These are phyloP conservation scores for Hippopotamyrus pictus DNA, from an alignment of 2,797 vertebrate species.

Conservation along the genomic window DNA sequence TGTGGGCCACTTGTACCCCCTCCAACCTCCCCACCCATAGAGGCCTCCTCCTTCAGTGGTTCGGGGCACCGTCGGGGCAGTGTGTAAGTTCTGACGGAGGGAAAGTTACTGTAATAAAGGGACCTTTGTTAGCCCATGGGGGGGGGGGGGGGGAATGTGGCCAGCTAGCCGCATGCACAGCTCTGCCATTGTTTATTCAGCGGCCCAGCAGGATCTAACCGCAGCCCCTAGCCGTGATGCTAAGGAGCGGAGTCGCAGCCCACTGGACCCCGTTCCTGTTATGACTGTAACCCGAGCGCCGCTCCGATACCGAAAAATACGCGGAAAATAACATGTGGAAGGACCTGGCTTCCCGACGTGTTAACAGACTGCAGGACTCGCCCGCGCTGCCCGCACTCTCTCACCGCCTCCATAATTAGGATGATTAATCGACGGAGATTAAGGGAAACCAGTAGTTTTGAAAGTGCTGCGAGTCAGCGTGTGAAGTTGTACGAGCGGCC, in stretches of 20 bases:
- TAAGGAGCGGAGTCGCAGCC: neutral
- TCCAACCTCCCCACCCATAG: neutral
- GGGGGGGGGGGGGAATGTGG: conserved; percentile 51
- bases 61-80: conserved; percentile 67
- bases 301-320: neutral
- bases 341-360: neutral
- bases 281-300: conserved; percentile 5
- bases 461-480: neutral
- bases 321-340: neutral
- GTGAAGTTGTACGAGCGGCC: neutral
- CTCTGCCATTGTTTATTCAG: conserved; percentile 70
- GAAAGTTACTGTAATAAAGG: conserved; percentile 75
- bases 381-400: neutral
- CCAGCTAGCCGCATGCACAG: conserved; percentile 71
- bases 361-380: neutral
- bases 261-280: neutral
- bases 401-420: conserved; percentile 3
- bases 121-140: conserved; percentile 67
- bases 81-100: conserved; percentile 72
- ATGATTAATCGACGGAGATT: neutral
- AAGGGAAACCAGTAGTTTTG: neutral
- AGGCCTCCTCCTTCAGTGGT: conserved; percentile 57
- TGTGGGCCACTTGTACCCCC: neutral
- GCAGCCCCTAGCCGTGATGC: neutral
- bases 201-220: neutral